A percentile compares a stretch with the other conserved stretches of the same genome.
Evolutionary conservation across 2,797 vertebrate genomes (phyloP).

Genomic region (Chloroceryle amazona): DNA sequence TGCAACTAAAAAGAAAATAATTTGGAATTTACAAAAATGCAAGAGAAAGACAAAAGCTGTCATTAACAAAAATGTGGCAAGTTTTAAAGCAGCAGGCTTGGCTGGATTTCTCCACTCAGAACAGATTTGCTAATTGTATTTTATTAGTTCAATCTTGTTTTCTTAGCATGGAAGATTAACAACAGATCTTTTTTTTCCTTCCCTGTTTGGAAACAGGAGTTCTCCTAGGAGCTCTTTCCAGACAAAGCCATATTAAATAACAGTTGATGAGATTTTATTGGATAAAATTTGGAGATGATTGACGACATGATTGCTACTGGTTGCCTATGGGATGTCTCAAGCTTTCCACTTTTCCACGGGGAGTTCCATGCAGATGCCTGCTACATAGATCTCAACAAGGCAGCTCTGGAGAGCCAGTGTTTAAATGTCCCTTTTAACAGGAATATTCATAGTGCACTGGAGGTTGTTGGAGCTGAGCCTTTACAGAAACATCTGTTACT

Average conservation of each 20-base stretch:
- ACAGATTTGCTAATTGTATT: slow-evolving; percentile 69
- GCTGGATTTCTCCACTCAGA: slow-evolving; percentile 41
- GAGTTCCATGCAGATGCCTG: not conserved
- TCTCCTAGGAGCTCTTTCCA: slow-evolving; percentile 57
- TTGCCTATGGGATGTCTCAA: slow-evolving; percentile 58
- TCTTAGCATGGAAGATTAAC: slow-evolving; percentile 55
- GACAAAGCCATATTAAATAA: slow-evolving; percentile 69
- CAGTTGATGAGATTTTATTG: slow-evolving; percentile 56
- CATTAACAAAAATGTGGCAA: not conserved
- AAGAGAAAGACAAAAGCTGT: not conserved
- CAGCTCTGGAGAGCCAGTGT: not conserved
- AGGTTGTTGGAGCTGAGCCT: slow-evolving; percentile 1
- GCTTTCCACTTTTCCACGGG: slow-evolving; percentile 65
- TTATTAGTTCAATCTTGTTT: slow-evolving; percentile 63
- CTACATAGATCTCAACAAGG: not conserved
- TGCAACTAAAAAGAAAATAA: not conserved
- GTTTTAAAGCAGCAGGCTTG: not conserved
- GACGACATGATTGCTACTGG: slow-evolving; percentile 65
- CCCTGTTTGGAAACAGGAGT: slow-evolving; percentile 26
- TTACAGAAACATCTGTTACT: slow-evolving; percentile 23
- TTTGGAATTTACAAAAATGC: not conserved
- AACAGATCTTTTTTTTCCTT: not conserved
- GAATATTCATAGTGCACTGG: not conserved
- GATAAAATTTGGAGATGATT: slow-evolving; percentile 68
- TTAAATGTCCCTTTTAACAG: slow-evolving; percentile 22